Base-by-base conservation (phyloP, 2,113 vertebrate species). In the Micronisus gabar region DNA sequence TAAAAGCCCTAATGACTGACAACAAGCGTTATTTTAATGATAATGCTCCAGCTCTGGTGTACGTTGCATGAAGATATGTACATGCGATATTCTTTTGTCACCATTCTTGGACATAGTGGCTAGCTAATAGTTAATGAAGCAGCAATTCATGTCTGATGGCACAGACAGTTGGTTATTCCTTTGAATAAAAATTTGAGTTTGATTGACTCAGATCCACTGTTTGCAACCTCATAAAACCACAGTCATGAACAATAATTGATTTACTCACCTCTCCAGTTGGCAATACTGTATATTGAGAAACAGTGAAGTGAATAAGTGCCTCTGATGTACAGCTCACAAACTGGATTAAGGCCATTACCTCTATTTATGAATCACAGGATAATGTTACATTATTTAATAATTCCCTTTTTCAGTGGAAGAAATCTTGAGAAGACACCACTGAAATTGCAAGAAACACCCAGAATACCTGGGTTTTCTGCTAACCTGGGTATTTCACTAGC, bases 61-160 rank as follows among this genome's bases (percentile, higher is more conserved):
- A 93, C 93, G 79, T 89, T 86, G 56, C 93, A 94, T 29, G 53
- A 91, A 96, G 84, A 96, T 58, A 72, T n/a, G 66, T 66, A 81
- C 59, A 70, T 3, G 11, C 6, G 19, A 67, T 66, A 97, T 92
- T 96, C 61, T 93, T 97, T 83, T 96, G 93, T 97, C 95, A 97
- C 92, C 87, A 78, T 73, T 88, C 68, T 90, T 96, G 83, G 68
- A 85, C 81, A 79, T 38, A 90, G 81, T 81, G 82, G 86, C 93
- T 95, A 95, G 94, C 68, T 95, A 91, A 96, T 95, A 97, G 97
- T 97, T 97, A 97, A 98, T 97, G 95, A 96, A 95, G 95, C 97
- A 97, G 83, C 48, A 96, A 88, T 78, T 96, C 86, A 78, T 95
- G 73, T 94, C 84, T 96, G 95, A 92, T 95, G 81, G 48, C 84